These are phyloP conservation scores for Notodonta ziczac DNA, from an alignment of 2,888 invertebrate genomes.

Conservation along the genomic window DNA sequence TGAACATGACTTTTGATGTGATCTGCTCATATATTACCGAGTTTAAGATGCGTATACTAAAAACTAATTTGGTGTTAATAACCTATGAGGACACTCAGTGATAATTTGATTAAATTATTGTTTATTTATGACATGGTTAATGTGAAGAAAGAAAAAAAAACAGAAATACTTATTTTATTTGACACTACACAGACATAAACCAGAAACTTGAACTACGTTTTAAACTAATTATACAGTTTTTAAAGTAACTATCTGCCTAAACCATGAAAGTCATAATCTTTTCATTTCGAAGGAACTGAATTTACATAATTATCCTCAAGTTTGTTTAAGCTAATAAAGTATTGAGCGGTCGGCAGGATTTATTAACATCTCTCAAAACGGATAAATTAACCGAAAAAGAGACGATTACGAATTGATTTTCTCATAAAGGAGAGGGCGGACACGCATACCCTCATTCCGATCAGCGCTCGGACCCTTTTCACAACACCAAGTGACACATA, in stretches of 20 bases:
- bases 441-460: constrained; percentile 14
- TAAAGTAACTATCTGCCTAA: too few species aligned
- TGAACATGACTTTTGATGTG: constrained; percentile 12
- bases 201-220: too few species aligned
- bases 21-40: constrained; percentile 24
- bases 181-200: too few species aligned
- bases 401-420: constrained; percentile 26
- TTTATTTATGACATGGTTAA: background rate
- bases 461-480: constrained; percentile 40
- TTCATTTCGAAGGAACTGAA: constrained; percentile 7
- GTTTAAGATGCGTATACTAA: constrained; percentile 13
- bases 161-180: too few species aligned
- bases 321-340: constrained; percentile 10
- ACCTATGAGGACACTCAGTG: constrained; percentile 14
- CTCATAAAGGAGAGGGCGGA: constrained; percentile 10
- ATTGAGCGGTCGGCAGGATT: constrained; percentile 11
- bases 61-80: constrained; percentile 18
- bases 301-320: constrained; percentile 12
- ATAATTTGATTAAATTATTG: constrained; percentile 17
- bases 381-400: constrained; percentile 26
- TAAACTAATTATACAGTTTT: too few species aligned
- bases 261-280: constrained; percentile 3
- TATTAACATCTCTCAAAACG: constrained; percentile 20
- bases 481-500: constrained; percentile 30
- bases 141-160: background rate